Percentiles rank a stretch among this genome's conserved stretches.
Evolutionary conservation across 2,888 invertebrate species (phyloP).

Genomic region (Girardia tigrina): DNA sequence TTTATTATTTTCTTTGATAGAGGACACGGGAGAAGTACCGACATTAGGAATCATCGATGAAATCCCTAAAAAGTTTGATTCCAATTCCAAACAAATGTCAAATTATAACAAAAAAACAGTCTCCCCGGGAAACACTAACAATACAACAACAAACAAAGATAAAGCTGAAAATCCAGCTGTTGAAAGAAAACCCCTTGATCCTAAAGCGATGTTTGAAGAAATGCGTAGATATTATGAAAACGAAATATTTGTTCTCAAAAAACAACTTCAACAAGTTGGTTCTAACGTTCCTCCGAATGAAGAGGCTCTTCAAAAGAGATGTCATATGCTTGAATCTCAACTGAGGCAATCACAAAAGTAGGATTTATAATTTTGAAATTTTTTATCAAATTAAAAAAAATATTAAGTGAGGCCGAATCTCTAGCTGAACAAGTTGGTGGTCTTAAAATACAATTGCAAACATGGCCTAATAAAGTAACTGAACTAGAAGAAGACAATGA

Average conservation of each 20-base stretch:
- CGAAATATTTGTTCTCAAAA: not conserved
- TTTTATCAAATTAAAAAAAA: not conserved
- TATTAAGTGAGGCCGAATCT: not conserved
- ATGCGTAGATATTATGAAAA: constrained; percentile 10
- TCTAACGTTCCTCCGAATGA: not conserved
- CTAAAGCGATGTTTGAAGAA: constrained; percentile 12
- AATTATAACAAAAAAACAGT: not conserved
- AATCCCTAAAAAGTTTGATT: not conserved
- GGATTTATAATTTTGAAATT: not conserved
- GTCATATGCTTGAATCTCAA: constrained; percentile 5
- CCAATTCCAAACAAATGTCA: not conserved
- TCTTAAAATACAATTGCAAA: not conserved
- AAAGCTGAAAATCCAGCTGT: not conserved
- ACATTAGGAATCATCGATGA: not conserved
- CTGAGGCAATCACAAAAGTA: constrained; percentile 17
- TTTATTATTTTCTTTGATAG: not conserved
- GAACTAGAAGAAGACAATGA: constrained; percentile 27
- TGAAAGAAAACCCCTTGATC: not conserved
- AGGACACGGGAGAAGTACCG: not conserved
- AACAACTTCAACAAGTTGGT: not conserved
- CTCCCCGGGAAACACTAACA: not conserved
- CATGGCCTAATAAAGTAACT: constrained; percentile 6
- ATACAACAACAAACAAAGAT: not conserved
- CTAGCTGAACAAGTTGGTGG: not conserved
- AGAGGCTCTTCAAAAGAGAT: constrained; percentile 6